phyloP scores from a whole-genome alignment of 2,797 vertebrate species.

The Aldrovandia affinis region DNA sequence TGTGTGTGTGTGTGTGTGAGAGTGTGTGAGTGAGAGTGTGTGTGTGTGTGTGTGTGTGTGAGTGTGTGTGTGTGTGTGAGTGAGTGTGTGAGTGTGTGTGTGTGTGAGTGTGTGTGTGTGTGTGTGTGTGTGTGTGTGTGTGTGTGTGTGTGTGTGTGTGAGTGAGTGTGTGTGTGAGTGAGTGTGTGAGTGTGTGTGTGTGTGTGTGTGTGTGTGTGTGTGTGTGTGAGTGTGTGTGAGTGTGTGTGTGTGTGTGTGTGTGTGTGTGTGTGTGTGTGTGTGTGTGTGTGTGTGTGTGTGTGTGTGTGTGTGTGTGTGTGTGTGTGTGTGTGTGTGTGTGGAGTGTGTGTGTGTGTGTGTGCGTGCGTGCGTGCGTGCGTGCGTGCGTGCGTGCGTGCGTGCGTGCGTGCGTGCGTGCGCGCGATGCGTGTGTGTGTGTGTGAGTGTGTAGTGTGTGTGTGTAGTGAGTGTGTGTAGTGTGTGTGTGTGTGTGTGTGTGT shows the following conservation, averaged over 20 bases:
- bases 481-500: background rate
- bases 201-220: no score
- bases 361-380: constrained; percentile 3
- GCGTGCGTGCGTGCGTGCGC: no score
- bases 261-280: background rate
- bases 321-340: background rate
- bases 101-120: background rate
- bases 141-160: background rate
- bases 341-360: constrained; percentile 53
- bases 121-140: background rate
- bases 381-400: no score
- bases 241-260: background rate
- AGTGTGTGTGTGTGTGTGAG: no score
- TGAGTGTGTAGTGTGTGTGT: background rate
- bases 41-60: constrained; percentile 9
- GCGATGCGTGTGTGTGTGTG: background rate
- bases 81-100: no score
- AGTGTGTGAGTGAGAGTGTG: background rate
- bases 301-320: background rate
- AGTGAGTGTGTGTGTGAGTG: background rate
- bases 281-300: background rate
- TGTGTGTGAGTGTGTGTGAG: background rate
- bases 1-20: background rate
- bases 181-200: background rate
- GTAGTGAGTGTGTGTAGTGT: background rate